Conservation (phyloP, 2,888 invertebrate genomes). For the Xiphydria camelus region DNA sequence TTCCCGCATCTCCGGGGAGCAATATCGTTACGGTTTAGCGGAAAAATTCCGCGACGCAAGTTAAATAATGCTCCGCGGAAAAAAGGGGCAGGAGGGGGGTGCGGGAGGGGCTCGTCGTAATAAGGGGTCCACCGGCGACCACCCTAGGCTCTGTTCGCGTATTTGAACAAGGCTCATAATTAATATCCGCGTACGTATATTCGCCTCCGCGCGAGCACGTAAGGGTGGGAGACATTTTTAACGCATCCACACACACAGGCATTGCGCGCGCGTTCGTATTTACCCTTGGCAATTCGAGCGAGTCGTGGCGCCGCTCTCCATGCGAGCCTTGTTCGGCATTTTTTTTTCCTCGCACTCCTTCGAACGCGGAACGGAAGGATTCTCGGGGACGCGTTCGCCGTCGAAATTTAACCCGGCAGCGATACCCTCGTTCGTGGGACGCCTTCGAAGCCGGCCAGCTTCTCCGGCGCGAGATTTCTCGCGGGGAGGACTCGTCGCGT, state of each 20-base stretch:
- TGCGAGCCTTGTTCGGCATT: too few species aligned
- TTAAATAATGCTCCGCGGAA: constrained; percentile 51
- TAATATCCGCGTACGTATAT: constrained; percentile 53
- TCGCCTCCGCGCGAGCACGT: too few species aligned
- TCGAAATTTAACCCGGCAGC: too few species aligned
- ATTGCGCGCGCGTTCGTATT: constrained; percentile 5
- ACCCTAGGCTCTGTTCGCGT: constrained; percentile 36
- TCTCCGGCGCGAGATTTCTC: too few species aligned
- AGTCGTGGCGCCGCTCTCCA: constrained; percentile 13
- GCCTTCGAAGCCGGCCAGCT: too few species aligned
- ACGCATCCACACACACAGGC: too few species aligned
- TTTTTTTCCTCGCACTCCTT: too few species aligned
- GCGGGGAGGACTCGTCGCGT: too few species aligned
- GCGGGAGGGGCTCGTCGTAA: constrained; percentile 32
- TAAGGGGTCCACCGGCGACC: constrained; percentile 40
- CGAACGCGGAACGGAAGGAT: too few species aligned
- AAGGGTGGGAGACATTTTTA: constrained; percentile 31
- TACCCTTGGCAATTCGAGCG: constrained; percentile 1
- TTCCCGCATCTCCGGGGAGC: constrained; percentile 34
- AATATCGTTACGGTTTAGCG: constrained; percentile 45
- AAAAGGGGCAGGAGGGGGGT: constrained; percentile 14
- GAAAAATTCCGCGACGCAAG: constrained; percentile 54
- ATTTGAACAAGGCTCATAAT: constrained; percentile 57
- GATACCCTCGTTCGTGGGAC: too few species aligned
- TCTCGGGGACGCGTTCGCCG: too few species aligned